Base-by-base conservation (phyloP, 2,888 invertebrate genomes). In the Eilema depressum region DNA sequence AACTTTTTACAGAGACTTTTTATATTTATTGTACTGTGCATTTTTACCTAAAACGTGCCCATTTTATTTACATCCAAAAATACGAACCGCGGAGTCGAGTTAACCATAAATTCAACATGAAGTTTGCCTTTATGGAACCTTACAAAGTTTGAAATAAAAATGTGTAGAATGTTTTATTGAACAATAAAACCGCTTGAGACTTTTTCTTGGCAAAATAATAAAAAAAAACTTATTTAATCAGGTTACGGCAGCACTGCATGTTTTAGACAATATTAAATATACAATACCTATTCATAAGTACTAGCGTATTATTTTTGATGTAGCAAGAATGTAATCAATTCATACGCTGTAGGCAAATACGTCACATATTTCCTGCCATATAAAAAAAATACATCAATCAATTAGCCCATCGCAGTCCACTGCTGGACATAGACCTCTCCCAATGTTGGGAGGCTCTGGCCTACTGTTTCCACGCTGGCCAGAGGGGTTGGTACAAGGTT, bases 181-280 rank as follows among this genome's bases (percentile, higher is more conserved):
- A 53, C 53, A 53, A 53, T 53, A 53, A 53, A 53, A 53, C 69
- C 53, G 53, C n/a, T 53, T 53, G n/a, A 53, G 53, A 53, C n/a
- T 53, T 53, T 53, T n/a, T 10, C 53, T 53, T 53, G n/a, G 53
- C 3, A 47, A 53, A n/a, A n/a, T 53, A 53, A 53, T 8, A 53
- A 53, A 53, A 28, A 28, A 37, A 53, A 53, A n/a, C 53, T 53
- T 53, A n/a, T 53, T 53, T 53, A 20, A 53, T 53, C 53, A 53
- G 20, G 5, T 20, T 53, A 53, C 47, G 20, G 47, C 20, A 47
- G 7, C 47, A 8, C 41, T 41, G 41, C 11, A 47, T 47, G 47
- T 47, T 47, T 47, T 20, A 41, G 17, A 41, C 14, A 41, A 41
- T 41, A 41, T 41, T 41, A 41, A 41, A 41, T 17, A 3, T 41